Conservation (phyloP, 2,888 invertebrate species). For the Sesamia inferens region DNA sequence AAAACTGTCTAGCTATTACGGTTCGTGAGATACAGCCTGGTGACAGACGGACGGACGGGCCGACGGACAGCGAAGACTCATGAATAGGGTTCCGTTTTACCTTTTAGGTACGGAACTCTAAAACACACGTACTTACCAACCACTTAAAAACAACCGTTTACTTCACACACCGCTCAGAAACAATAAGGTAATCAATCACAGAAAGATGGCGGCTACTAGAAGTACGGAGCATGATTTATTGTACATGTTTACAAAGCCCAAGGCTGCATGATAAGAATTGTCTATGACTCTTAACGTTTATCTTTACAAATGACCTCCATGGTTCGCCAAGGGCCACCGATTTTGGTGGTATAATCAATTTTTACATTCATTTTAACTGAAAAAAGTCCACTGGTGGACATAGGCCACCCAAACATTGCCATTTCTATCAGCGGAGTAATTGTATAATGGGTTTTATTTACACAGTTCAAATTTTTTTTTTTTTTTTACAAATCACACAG, state of each 20-base stretch:
- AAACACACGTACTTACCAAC: not conserved
- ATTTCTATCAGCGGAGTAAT: too few relatives aligned
- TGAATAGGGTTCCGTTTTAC: too few relatives aligned
- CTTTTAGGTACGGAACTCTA: too few relatives aligned
- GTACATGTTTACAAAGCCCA: slow-evolving; percentile 28
- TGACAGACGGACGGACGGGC: too few relatives aligned
- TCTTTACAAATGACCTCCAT: slow-evolving; percentile 18
- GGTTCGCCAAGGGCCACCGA: slow-evolving; percentile 25
- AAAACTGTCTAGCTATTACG: too few relatives aligned
- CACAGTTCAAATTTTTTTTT: too few relatives aligned
- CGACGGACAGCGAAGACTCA: too few relatives aligned
- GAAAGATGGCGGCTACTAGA: slow-evolving; percentile 36
- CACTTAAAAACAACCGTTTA: slow-evolving; percentile 8
- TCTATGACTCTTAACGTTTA: slow-evolving; percentile 25
- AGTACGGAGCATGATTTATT: slow-evolving; percentile 53
- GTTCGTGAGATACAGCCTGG: too few relatives aligned
- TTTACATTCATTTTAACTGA: not conserved
- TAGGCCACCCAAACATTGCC: too few relatives aligned
- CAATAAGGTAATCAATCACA: slow-evolving; percentile 56
- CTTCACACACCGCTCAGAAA: slow-evolving; percentile 30
- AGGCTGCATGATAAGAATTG: slow-evolving; percentile 43
- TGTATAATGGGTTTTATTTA: too few relatives aligned
- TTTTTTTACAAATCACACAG: too few relatives aligned
- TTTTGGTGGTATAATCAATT: slow-evolving; percentile 7
- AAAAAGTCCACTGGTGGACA: not conserved